Conservation (phyloP, 2,888 invertebrate species). For the Nemotelus nigrinus region DNA sequence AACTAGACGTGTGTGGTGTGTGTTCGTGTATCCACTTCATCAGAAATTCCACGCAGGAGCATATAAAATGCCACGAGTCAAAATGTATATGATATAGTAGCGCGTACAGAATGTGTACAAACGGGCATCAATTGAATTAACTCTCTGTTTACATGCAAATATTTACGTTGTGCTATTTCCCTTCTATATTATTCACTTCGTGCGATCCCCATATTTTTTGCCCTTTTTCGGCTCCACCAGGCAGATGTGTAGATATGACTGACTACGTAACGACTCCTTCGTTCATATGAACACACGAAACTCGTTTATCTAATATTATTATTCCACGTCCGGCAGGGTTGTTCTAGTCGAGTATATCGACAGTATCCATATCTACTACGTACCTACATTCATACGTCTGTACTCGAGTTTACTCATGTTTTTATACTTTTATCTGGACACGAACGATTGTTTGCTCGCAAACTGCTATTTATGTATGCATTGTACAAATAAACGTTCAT, state of each 20-base stretch:
- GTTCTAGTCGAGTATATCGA: no score
- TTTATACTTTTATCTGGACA: not conserved
- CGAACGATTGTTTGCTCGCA: not conserved
- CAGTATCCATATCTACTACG: no score
- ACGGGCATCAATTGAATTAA: conserved; percentile 10
- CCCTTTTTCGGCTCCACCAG: not conserved
- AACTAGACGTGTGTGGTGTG: not conserved
- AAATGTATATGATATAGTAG: not conserved
- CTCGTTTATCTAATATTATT: no score
- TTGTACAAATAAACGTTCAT: no score
- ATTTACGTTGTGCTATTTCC: conserved; percentile 4
- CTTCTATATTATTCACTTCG: not conserved
- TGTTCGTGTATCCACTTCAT: not conserved
- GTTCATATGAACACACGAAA: no score
- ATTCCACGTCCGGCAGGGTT: no score
- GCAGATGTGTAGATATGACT: no score
- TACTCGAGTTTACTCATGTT: not conserved
- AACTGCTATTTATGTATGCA: not conserved
- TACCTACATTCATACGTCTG: not conserved
- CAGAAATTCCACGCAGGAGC: not conserved
- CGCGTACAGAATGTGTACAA: not conserved
- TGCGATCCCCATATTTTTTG: not conserved
- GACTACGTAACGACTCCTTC: no score
- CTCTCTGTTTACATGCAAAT: conserved; percentile 10
- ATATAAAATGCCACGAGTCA: conserved; percentile 14